Evolutionary conservation across 1,140 invertebrate species (phyloP).

Genomic region (Meteorus sp.): DNA sequence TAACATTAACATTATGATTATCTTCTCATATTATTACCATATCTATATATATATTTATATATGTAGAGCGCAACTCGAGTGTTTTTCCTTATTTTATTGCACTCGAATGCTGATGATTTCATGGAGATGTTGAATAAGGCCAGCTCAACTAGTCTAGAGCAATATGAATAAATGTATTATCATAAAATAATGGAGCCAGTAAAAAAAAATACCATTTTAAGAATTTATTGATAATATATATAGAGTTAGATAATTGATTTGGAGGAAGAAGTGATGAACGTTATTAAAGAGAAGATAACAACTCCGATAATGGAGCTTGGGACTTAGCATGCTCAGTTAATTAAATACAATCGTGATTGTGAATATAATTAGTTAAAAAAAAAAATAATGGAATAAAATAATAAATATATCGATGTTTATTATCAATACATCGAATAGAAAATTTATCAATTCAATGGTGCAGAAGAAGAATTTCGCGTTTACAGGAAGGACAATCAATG

Average conservation of each 20-base stretch:
- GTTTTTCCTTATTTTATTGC: conserved; percentile 15
- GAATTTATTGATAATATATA: conserved; percentile 28
- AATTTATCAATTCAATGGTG: conserved; percentile 35
- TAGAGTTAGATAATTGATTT: conserved; percentile 33
- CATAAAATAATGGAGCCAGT: conserved; percentile 49
- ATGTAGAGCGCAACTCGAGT: too few relatives aligned
- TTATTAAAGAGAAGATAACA: conserved; percentile 43
- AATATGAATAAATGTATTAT: conserved; percentile 40
- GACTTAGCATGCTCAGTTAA: conserved; percentile 62
- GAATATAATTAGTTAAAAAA: conserved; percentile 27
- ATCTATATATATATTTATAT: too few relatives aligned
- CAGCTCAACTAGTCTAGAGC: conserved; percentile 62
- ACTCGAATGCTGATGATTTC: not conserved
- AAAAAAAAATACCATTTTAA: conserved; percentile 39
- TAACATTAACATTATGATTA: not conserved
- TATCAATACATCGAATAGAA: conserved; percentile 42
- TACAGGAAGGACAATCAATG: conserved; percentile 57
- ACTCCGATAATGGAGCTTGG: conserved; percentile 59
- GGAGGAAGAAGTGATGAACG: conserved; percentile 29
- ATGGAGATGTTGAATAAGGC: conserved; percentile 41
- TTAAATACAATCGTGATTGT: conserved; percentile 56
- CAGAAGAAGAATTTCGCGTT: conserved; percentile 59
- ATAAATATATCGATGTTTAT: conserved; percentile 3
- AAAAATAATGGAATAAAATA: conserved; percentile 29
- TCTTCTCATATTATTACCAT: too few relatives aligned